A percentile compares a stretch with the other conserved stretches of the same genome.
phyloP scores from a whole-genome alignment of 1,140 invertebrate genomes.

The Papilio aristodemus region DNA sequence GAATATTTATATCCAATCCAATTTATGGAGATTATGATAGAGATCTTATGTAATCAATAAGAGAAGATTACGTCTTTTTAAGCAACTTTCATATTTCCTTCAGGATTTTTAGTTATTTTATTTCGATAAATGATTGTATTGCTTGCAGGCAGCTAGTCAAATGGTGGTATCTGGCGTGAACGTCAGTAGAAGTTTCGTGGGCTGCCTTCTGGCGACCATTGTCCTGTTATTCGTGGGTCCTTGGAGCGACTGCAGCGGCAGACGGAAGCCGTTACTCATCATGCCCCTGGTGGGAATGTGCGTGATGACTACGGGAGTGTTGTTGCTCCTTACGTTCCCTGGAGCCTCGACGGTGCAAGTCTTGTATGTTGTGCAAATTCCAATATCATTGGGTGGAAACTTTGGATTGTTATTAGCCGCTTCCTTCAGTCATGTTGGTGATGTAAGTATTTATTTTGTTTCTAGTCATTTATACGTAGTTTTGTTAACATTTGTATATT shows the following conservation, averaged over 20 bases:
- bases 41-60: no score
- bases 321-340: constrained; percentile 68
- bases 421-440: constrained; percentile 72
- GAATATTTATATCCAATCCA: no score
- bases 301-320: constrained; percentile 62
- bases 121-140: neutral
- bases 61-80: no score
- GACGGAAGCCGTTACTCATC: constrained; percentile 73
- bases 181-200: constrained; percentile 70
- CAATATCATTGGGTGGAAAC: constrained; percentile 74
- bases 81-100: no score
- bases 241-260: constrained; percentile 77
- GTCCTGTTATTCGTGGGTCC: constrained; percentile 73
- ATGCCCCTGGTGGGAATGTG: constrained; percentile 71
- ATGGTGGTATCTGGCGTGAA: constrained; percentile 67
- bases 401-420: constrained; percentile 69
- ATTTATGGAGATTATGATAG: no score
- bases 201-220: constrained; percentile 62
- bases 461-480: no score
- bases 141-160: constrained; percentile 72
- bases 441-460: constrained; percentile 57
- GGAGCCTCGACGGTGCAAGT: constrained; percentile 65
- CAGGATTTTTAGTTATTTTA: neutral
- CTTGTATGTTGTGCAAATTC: constrained; percentile 70
- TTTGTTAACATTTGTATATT: no score